Evolutionary conservation across 2,797 vertebrate species (phyloP), one percentile per base, ranked within the genome.

Genomic region (Mormyrops boulengeri): DNA sequence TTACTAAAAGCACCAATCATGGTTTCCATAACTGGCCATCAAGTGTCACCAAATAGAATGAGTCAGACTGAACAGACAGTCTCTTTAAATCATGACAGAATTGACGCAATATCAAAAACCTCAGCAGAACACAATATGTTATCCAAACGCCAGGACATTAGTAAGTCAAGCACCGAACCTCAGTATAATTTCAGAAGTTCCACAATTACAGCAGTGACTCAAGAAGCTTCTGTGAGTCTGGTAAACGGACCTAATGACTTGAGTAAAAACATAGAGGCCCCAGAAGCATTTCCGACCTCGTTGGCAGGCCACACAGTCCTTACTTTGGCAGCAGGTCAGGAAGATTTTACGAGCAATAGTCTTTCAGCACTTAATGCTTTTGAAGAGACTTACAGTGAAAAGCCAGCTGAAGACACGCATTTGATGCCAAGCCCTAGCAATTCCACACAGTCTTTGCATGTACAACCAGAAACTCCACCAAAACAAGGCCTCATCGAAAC

Each of bases 1-100:
- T 47, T 85, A 87, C 91, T 90, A 91, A 91, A 82, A 90, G 91
- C 92, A 90, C 90, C 91, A 91, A 92, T 92, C 91, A 73, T 91
- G 90, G 91, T 94, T 95, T 92, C 93, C 91, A 93, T 94, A 91
- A 92, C 85, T 0, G 26, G 88, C 30, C 91, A 92, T 93, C 95
- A 95, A 93, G 88, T 90, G 77, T 95, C 94, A 93, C 92, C 92
- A 91, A 92, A 89, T 91, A 89, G 90, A 90, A 87, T 92, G 92
- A 94, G 90, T 93, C 94, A 94, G 89, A 92, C 92, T 91, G 92
- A 90, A 88, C 93, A 92, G 91, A 69, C 90, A 91, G 93, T 91
- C 55, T 90, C 91, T 47, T 82, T 91, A 92, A 91, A 89, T 50
- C 89, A 88, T 57, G 82, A 90, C 1, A 41, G 90, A 69, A 89